Conservation (phyloP, 2,888 invertebrate species). For the Lasius fuliginosus region DNA sequence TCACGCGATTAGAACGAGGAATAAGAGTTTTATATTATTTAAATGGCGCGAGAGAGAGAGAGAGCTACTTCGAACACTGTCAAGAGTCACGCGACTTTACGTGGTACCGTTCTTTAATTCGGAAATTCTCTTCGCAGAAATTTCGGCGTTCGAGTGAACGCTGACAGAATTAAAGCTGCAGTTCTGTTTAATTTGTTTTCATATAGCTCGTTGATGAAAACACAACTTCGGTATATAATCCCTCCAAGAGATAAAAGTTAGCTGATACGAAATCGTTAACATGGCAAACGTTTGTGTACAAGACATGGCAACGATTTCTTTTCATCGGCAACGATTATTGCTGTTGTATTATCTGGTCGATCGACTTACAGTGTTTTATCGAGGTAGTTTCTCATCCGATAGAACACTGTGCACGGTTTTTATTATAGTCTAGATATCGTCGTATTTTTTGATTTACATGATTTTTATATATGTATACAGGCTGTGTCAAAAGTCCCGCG, state of each 20-base stretch:
- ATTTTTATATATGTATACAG: slow-evolving; percentile 16
- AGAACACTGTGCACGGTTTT: slow-evolving; percentile 4
- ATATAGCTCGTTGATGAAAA: not conserved
- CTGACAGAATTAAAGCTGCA: not conserved
- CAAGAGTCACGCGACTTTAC: slow-evolving; percentile 34
- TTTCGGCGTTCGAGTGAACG: not conserved
- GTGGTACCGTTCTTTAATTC: slow-evolving; percentile 35
- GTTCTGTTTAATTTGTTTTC: not conserved
- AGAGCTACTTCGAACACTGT: slow-evolving; percentile 14
- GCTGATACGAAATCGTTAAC: slow-evolving; percentile 22
- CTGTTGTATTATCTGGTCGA: slow-evolving; percentile 26
- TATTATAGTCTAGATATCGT: not conserved
- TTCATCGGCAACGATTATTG: slow-evolving; percentile 29
- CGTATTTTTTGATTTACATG: slow-evolving; percentile 12
- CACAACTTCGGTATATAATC: not conserved
- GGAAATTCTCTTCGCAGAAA: slow-evolving; percentile 3
- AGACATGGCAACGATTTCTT: slow-evolving; percentile 23
- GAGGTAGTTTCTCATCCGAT: slow-evolving; percentile 32
- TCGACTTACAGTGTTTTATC: slow-evolving; percentile 13
- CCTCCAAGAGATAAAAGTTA: slow-evolving; percentile 24
- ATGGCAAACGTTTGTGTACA: slow-evolving; percentile 40
- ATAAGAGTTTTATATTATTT: slow-evolving; percentile 1
- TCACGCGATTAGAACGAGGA: not conserved
- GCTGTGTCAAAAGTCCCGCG: slow-evolving; percentile 4
- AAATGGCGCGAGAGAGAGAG: not conserved